A percentile compares a stretch with the other conserved stretches of the same genome.
Conservation (phyloP, 2,888 invertebrate species). For the Andricus quercusramuli region DNA sequence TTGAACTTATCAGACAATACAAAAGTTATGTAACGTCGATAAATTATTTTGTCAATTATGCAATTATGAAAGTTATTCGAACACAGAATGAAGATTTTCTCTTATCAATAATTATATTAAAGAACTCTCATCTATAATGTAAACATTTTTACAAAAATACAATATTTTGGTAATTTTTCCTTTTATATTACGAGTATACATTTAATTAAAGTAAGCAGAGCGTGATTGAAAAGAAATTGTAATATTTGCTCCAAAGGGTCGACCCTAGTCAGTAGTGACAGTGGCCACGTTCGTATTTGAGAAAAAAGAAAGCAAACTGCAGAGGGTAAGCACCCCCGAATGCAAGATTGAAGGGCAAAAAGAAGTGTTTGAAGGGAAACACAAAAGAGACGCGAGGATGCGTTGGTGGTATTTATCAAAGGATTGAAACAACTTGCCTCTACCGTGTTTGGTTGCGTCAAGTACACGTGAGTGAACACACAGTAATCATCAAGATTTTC, state of each 20-base stretch:
- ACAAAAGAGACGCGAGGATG: constrained; percentile 38
- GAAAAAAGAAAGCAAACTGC: constrained; percentile 26
- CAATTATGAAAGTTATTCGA: too few species aligned
- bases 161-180: too few species aligned
- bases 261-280: constrained; percentile 4
- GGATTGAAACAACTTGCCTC: constrained; percentile 35
- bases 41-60: too few species aligned
- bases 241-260: not conserved
- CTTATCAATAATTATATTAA: too few species aligned
- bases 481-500: constrained; percentile 31
- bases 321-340: constrained; percentile 41
- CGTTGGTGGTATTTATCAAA: constrained; percentile 28
- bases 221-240: not conserved
- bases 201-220: not conserved
- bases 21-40: too few species aligned
- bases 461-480: constrained; percentile 22
- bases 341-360: constrained; percentile 38
- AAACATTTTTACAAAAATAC: too few species aligned
- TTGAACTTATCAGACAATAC: too few species aligned
- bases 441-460: constrained; percentile 15
- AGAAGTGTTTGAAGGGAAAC: constrained; percentile 37
- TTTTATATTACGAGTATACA: too few species aligned
- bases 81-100: too few species aligned
- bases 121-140: too few species aligned
- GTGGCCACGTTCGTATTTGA: constrained; percentile 25